Percentiles rank a stretch among this genome's conserved stretches.
These are phyloP conservation scores for Garrulus glandarius DNA, from an alignment of 2,797 vertebrate species.

Conservation along the genomic window DNA sequence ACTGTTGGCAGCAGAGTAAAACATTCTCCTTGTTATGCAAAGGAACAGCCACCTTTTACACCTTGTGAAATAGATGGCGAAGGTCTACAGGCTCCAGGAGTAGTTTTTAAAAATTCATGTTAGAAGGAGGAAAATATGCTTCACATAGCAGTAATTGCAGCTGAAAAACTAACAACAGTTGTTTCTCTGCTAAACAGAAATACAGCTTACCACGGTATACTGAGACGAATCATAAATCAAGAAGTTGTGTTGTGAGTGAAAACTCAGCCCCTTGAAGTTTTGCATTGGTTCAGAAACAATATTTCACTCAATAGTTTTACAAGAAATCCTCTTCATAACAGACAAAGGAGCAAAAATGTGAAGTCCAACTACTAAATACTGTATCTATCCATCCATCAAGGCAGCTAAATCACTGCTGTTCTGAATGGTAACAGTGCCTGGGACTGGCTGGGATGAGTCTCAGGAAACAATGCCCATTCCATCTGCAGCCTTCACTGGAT, in stretches of 20 bases:
- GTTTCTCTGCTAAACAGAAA: background rate
- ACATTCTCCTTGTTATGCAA: background rate
- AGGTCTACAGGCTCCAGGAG: background rate
- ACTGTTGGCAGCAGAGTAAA: background rate
- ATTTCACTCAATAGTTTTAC: background rate
- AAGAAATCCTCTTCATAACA: background rate
- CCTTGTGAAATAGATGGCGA: background rate
- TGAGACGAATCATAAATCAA: background rate
- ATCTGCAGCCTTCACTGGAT: background rate
- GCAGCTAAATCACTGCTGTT: background rate
- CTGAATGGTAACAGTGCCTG: background rate
- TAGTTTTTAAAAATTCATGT: background rate
- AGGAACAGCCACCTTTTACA: background rate
- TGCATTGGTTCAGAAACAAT: background rate
- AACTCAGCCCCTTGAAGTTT: background rate
- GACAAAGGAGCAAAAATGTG: background rate
- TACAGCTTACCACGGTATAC: background rate
- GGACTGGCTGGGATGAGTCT: background rate
- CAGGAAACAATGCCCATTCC: fast-evolving
- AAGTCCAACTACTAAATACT: background rate
- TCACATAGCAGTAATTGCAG: background rate
- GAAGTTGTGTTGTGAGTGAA: background rate
- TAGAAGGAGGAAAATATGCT: background rate
- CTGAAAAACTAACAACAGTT: background rate
- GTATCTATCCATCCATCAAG: no score